A percentile compares a stretch with the other conserved stretches of the same genome.
Conservation (phyloP, 1,140 invertebrate species). For the Zaprionus tsacasi region DNA sequence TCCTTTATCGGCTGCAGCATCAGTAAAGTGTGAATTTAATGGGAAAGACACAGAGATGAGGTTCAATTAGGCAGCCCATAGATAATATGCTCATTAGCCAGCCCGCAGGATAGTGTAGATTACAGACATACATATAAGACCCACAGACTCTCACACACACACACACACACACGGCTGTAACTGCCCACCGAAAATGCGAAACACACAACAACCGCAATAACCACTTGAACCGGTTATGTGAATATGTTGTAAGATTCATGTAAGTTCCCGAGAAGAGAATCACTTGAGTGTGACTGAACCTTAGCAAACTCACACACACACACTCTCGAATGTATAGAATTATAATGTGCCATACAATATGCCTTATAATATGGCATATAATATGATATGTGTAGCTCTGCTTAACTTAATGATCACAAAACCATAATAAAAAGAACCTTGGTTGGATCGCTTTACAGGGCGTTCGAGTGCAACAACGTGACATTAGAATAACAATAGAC, state of each 20-base stretch:
- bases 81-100: slow-evolving; percentile 30
- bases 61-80: slow-evolving; percentile 17
- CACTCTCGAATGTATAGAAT: slow-evolving; percentile 6
- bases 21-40: slow-evolving; percentile 12
- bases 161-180: slow-evolving; percentile 24
- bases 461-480: slow-evolving; percentile 18
- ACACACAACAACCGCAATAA: slow-evolving; percentile 47
- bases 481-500: slow-evolving; percentile 75
- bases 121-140: slow-evolving; percentile 23
- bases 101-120: slow-evolving; percentile 69
- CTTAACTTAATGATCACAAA: slow-evolving; percentile 49
- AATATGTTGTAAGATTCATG: slow-evolving; percentile 71
- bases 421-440: slow-evolving; percentile 19
- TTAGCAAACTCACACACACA: slow-evolving; percentile 37
- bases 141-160: slow-evolving; percentile 31
- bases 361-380: slow-evolving; percentile 21
- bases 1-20: slow-evolving; percentile 2
- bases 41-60: not conserved
- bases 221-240: slow-evolving; percentile 68
- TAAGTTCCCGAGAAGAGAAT: slow-evolving; percentile 70
- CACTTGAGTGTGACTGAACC: slow-evolving; percentile 78
- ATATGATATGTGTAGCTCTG: not conserved
- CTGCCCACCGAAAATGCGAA: slow-evolving; percentile 71
- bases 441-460: slow-evolving; percentile 29
- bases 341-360: slow-evolving; percentile 17